Evolutionary conservation across 2,888 invertebrate genomes (phyloP), one percentile per base, ranked within the genome.

Genomic region (Luperina testacea): DNA sequence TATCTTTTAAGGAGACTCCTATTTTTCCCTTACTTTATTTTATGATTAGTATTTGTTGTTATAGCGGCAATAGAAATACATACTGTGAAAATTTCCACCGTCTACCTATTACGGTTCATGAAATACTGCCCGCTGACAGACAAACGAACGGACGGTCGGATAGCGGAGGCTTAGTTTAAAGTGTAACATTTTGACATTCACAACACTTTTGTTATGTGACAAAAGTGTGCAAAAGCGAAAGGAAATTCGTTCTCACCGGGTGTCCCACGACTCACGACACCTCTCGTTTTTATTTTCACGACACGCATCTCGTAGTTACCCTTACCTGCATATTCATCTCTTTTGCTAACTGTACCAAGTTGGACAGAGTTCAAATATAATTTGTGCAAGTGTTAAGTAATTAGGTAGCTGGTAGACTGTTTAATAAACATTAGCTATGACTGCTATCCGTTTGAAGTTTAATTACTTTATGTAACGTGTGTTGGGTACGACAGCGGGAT

Each of bases 401-500:
- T 88, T 88, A 84, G 74, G 74, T 38, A 38, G 38, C 38, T 38
- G 38, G 38, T 83, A 78, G 75, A 76, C 78, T 88, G 87, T 76
- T 88, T 87, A 79, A 84, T 88, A 87, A 74, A 87, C 87, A 87
- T 76, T 65, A 80, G 71, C 45, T 84, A 64, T 75, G 82, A 78
- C 69, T 77, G 80, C 70, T 74, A 77, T 80, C 63, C 79, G 69
- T 88, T 78, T 84, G 75, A 84, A 84, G 81, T 80, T 80, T 72
- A 80, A 88, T 82, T 84, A 80, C 71, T 82, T 78, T 75, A 70
- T 75, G 68, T 77, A 80, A 81, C 78, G 77, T 75, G 86, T 82
- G 65, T 63, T 53, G 74, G 48, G 17, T 76, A 72, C 42, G 53
- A 74, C 27, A 64, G 27, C 32, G 42, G 32, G 1, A 69, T 67